Percentiles rank a stretch among this genome's conserved stretches.
phyloP scores from a whole-genome alignment of 2,113 vertebrate genomes.

The Montifringilla adamsi region DNA sequence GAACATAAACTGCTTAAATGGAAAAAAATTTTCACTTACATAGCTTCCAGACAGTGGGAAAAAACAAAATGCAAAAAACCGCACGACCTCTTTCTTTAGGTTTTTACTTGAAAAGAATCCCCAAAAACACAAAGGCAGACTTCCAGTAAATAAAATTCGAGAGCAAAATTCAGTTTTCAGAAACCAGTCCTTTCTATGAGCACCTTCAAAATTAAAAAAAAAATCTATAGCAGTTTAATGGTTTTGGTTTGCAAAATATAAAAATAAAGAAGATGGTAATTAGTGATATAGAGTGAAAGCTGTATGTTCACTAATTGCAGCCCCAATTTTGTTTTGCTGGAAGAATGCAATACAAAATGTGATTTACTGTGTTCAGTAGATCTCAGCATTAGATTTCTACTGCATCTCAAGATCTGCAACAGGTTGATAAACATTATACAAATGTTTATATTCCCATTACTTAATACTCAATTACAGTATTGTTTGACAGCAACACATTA shows the following conservation, averaged over 20 bases:
- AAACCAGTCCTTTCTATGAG: neutral
- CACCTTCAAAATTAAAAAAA: neutral
- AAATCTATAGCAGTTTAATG: neutral
- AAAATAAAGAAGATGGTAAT: neutral
- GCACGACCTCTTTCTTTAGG: neutral
- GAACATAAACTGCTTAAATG: neutral
- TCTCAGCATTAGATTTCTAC: neutral
- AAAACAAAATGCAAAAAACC: neutral
- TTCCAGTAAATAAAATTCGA: neutral
- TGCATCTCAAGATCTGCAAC: neutral
- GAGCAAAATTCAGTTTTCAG: neutral
- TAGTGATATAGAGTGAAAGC: neutral
- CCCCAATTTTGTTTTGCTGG: neutral
- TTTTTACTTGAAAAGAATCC: neutral
- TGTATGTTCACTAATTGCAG: neutral
- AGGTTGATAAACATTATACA: neutral
- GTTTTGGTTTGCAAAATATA: neutral
- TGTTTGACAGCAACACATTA: neutral
- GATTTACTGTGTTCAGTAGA: neutral
- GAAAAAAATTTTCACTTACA: neutral
- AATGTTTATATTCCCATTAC: neutral
- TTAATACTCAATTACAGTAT: neutral
- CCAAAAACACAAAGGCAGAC: fast-evolving
- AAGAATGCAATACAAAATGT: neutral
- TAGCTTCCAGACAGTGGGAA: neutral